A percentile compares a stretch with the other conserved stretches of the same genome.
Evolutionary conservation across 2,113 vertebrate species (phyloP).

Genomic region (Macrotus californicus): DNA sequence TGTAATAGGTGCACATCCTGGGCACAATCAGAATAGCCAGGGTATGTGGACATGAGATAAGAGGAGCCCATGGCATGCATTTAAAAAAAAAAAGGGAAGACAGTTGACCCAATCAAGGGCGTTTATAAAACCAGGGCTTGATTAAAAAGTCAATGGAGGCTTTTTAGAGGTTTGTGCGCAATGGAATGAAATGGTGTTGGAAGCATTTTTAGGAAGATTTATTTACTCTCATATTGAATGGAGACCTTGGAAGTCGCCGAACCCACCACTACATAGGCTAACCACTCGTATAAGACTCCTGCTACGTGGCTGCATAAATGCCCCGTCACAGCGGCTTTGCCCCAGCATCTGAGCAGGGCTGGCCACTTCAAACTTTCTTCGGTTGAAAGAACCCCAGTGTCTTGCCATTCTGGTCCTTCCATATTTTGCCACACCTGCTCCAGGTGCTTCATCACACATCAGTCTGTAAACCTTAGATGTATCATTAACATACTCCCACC

Average conservation of each 20-base stretch:
- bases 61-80: neutral
- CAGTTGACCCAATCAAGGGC: rapidly evolving
- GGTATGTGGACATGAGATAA: rapidly evolving
- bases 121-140: no score
- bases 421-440: neutral
- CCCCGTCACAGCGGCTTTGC: neutral
- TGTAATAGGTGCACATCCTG: neutral
- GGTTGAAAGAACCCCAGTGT: neutral
- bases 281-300: rapidly evolving
- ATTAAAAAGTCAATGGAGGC: neutral
- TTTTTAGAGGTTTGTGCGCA: neutral
- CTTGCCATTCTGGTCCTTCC: neutral
- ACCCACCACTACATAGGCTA: rapidly evolving
- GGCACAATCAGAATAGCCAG: rapidly evolving
- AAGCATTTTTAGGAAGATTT: neutral
- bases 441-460: neutral
- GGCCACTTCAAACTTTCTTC: neutral
- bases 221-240: neutral
- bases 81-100: neutral
- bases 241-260: neutral
- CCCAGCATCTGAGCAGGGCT: neutral
- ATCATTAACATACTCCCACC: no score
- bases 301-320: rapidly evolving
- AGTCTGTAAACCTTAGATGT: neutral
- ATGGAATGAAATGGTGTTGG: neutral